Evolutionary conservation across 2,797 vertebrate species (phyloP).

Genomic region (Columba guinea): DNA sequence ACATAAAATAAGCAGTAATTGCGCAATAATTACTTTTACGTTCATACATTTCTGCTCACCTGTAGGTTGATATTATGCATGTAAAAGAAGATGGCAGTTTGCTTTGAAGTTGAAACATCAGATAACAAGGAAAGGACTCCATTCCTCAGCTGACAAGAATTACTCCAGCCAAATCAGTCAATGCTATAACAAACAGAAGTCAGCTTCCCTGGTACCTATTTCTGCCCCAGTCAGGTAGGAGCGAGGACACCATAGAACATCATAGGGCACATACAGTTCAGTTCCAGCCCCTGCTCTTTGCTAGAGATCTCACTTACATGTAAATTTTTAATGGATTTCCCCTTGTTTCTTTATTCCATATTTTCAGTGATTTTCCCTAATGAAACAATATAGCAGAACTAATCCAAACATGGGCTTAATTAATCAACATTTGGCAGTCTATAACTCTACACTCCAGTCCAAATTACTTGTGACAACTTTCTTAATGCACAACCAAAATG

Average conservation of each 20-base stretch:
- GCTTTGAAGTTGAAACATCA: background rate
- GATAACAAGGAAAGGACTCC: background rate
- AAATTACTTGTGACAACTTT: slow-evolving; percentile 84
- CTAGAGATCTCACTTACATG: background rate
- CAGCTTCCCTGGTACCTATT: background rate
- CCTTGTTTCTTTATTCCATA: slow-evolving; percentile 55
- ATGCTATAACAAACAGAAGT: background rate
- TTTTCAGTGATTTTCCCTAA: slow-evolving; percentile 79
- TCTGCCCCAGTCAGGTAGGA: background rate
- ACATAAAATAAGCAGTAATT: background rate
- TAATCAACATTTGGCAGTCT: slow-evolving; percentile 83
- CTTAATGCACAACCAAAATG: slow-evolving; percentile 75
- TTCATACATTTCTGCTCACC: background rate
- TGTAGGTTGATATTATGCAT: background rate
- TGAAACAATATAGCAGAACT: slow-evolving; percentile 84
- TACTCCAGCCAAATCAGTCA: background rate
- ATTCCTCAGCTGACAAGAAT: background rate
- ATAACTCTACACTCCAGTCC: slow-evolving; percentile 60
- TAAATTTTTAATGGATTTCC: slow-evolving; percentile 23
- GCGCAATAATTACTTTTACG: background rate
- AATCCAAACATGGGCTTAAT: slow-evolving; percentile 84
- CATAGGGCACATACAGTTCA: background rate
- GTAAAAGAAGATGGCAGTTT: background rate
- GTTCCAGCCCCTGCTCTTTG: background rate
- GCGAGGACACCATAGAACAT: background rate